Evolutionary conservation across 1,140 invertebrate species (phyloP).

Genomic region (Cyrtorhinus lividipennis): DNA sequence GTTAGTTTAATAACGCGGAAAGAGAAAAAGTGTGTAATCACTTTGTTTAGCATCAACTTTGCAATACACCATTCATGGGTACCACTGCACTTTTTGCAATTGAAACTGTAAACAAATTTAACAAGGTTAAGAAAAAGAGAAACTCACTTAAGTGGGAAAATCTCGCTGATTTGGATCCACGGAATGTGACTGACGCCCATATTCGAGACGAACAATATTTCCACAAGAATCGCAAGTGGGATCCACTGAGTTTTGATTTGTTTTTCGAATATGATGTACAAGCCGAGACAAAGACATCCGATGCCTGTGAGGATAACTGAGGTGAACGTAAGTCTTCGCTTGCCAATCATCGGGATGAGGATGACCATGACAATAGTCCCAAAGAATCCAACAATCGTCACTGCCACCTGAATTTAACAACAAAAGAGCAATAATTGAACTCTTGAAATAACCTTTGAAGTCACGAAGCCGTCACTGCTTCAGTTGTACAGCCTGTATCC

Average conservation of each 20-base stretch:
- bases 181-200: slow-evolving; percentile 23
- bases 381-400: slow-evolving; percentile 17
- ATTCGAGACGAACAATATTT: slow-evolving; percentile 21
- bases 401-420: slow-evolving; percentile 15
- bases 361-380: slow-evolving; percentile 17
- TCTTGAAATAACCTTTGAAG: too few species aligned
- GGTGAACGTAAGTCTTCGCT: slow-evolving; percentile 27
- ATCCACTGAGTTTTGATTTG: slow-evolving; percentile 18
- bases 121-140: too few species aligned
- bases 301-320: slow-evolving; percentile 26
- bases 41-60: too few species aligned
- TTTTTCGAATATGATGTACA: slow-evolving; percentile 14
- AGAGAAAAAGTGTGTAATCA: too few species aligned
- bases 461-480: too few species aligned
- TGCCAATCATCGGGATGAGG: slow-evolving; percentile 23
- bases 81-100: too few species aligned
- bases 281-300: slow-evolving; percentile 16
- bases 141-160: slow-evolving; percentile 25
- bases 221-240: slow-evolving; percentile 21
- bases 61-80: too few species aligned
- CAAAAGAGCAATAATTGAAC: too few species aligned
- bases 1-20: too few species aligned
- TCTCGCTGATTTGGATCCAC: slow-evolving; percentile 24
- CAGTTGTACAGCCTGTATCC: too few species aligned
- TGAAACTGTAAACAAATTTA: too few species aligned